Conservation (phyloP, 64 coral and sea anemone species). For the Hydrozoanthus tunicans region DNA sequence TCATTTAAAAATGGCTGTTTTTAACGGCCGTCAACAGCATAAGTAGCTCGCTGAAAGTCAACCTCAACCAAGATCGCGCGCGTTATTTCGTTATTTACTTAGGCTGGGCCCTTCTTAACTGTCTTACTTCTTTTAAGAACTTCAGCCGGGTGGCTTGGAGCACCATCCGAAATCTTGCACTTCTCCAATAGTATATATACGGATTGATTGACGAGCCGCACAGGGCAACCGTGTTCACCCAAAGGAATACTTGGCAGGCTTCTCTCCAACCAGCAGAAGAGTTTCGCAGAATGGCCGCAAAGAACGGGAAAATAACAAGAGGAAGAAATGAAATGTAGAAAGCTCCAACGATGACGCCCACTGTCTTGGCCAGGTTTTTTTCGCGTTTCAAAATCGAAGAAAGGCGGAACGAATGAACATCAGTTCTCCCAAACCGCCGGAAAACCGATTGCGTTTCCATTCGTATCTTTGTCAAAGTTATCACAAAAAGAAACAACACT, state of each 20-base stretch:
- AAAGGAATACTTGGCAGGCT: conserved; percentile 68
- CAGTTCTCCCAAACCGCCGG: neutral
- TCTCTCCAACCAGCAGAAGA: neutral
- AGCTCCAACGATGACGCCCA: conserved; percentile 74
- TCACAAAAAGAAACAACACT: conserved; percentile 60
- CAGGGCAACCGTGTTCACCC: conserved; percentile 79
- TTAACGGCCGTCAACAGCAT: too few relatives aligned
- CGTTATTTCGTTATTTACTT: too few relatives aligned
- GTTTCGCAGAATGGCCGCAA: neutral
- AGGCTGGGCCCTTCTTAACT: too few relatives aligned
- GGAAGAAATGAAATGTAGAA: conserved; percentile 85
- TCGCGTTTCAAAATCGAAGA: conserved; percentile 59
- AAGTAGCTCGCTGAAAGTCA: too few relatives aligned
- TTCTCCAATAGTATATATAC: conserved; percentile 94
- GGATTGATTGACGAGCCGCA: conserved; percentile 77
- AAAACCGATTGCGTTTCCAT: conserved; percentile 47
- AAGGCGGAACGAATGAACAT: neutral
- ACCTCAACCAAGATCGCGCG: too few relatives aligned
- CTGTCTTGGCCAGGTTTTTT: conserved; percentile 67
- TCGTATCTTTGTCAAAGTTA: conserved; percentile 58
- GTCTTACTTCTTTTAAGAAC: neutral
- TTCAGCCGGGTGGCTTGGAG: conserved; percentile 29
- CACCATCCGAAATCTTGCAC: conserved; percentile 62
- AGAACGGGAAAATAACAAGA: conserved; percentile 73
- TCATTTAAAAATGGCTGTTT: too few relatives aligned